Base-by-base conservation (phyloP, 1,140 invertebrate genomes). In the Anthonomus grandis region DNA sequence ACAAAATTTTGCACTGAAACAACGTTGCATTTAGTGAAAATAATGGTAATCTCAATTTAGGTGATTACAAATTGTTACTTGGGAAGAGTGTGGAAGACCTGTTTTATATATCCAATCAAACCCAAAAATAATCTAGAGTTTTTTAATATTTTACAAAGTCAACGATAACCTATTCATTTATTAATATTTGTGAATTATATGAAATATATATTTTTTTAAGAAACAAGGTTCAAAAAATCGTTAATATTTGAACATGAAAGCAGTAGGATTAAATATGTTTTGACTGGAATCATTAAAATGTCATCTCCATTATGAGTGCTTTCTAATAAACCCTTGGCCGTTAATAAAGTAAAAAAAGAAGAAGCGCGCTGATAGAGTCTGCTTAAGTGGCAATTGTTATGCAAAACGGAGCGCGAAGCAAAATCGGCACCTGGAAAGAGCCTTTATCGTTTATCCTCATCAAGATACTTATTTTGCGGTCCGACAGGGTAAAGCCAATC, bases 401-500 rank as follows among this genome's bases (percentile, higher is more conserved):
- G 70, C 70, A 72, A 72, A 72, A 68, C 68, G 66, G 59, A 61
- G 57, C 56, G 46, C 57, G 60, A 58, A 38, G 48, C 69, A 58
- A 68, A 72, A 72, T 70, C 66, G 70, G 64, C 70, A 72, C 68
- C 68, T 72, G 67, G 65, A 60, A 62, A 55, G 50, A 58, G 63
- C 59, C 64, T 66, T 69, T 70, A 68, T 64, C 67, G 68, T 72
- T 71, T 68, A 72, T 72, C 69, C 69, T 70, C 69, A 70, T 72
- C 70, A 70, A 65, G 57, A 48, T 61, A 69, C 67, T 63, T 66
- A 64, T 62, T 66, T 63, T 63, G 57, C 46, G 54, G 61, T 64
- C 59, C 56, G 65, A 70, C 67, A 70, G 61, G 54, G 44, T 67
- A 68, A 70, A 67, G 67, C 70, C 66, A 69, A 70, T 71, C 70